Base-by-base conservation (phyloP, 2,888 invertebrate genomes). In the Watsonalla cultraria region DNA sequence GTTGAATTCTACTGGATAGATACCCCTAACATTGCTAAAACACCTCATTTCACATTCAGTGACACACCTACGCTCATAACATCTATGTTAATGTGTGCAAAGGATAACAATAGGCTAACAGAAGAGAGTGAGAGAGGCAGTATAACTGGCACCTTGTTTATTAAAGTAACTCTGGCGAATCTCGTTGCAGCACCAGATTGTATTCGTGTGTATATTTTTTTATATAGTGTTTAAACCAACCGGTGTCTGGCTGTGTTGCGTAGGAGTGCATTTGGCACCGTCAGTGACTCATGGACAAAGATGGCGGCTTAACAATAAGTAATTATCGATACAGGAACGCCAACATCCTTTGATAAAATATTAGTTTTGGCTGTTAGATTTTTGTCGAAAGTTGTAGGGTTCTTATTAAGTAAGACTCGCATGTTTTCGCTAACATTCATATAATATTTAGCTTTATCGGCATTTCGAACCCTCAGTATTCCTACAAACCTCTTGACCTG, bases 251-350 rank as follows among this genome's bases (percentile, higher is more conserved):
- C 68, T 63, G 64, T 66, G 64, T 67, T 57, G 82, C 80, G 83
- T 82, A 74, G 82, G 84, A 76, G 81, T 78, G 52, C 51, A 51
- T 53, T 50, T 47, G 54, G 57, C 55, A 45, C 53, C 56, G 59
- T 82, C n/a, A n/a, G n/a, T n/a, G 82, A 82, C 64, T 82, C 82
- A 83, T 58, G 52, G 52, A 59, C 62, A 69, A 84, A 84, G 71
- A 86, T 85, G 86, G 84, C 84, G 61, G 75, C 68, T 68, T 65
- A 75, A 83, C 82, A 82, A 83, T 82, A 78, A 78, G 76, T 80
- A 83, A 84, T 84, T 81, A 83, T 84, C 78, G 70, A 70, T 70
- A 5, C 42, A 11, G 42, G 42, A 42, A 62, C 55, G 58, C 54
- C 46, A 55, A 52, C 53, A 57, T 52, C 56, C 54, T 55, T 50